Conservation (phyloP, 1,140 invertebrate species). For the Lepidotrigona ventralis region DNA sequence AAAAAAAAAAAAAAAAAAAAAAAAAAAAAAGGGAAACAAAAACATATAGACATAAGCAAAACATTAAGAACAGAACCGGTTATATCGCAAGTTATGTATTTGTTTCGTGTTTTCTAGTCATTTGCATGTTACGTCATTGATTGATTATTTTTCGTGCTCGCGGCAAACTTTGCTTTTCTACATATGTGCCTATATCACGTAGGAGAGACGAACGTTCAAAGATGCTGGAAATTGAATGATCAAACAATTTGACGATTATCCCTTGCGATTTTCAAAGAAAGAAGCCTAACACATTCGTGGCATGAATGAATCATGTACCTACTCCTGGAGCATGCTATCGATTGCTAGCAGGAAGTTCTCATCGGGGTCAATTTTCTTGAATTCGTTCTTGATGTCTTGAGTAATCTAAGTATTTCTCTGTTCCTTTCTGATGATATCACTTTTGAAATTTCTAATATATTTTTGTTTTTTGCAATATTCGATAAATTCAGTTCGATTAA, state of each 20-base stretch:
- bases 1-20: neutral
- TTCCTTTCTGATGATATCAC: neutral
- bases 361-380: slow-evolving; percentile 7
- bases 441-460: neutral
- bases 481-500: neutral
- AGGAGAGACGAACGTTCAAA: neutral
- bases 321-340: slow-evolving; percentile 20
- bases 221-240: neutral
- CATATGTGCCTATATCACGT: neutral
- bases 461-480: neutral
- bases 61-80: slow-evolving; percentile 2
- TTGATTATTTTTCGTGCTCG: neutral
- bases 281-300: neutral
- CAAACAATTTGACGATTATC: neutral
- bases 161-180: neutral
- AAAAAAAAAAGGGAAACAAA: neutral
- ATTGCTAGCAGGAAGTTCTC: slow-evolving; percentile 10
- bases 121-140: neutral
- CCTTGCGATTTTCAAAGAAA: neutral
- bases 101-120: neutral
- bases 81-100: neutral
- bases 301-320: slow-evolving; percentile 28
- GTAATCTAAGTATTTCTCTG: neutral
- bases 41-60: neutral
- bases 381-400: neutral